Conservation (phyloP, 2,888 invertebrate genomes). For the Sminthurinus aureus region DNA sequence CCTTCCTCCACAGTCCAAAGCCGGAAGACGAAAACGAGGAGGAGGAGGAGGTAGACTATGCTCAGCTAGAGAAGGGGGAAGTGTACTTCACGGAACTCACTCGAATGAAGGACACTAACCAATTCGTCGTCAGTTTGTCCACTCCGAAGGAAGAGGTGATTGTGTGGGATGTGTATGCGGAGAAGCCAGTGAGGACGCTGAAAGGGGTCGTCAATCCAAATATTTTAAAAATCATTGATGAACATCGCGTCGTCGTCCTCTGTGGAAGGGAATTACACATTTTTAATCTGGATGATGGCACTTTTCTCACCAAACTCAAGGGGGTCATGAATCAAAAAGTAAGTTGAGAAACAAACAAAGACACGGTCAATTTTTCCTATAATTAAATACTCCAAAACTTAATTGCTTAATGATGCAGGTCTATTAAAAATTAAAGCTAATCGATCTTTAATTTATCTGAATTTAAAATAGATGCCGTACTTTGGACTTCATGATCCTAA, state of each 20-base stretch:
- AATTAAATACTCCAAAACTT: no score
- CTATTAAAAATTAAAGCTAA: no score
- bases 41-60: slow-evolving; percentile 29
- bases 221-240: slow-evolving; percentile 78
- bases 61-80: slow-evolving; percentile 47
- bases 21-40: slow-evolving; percentile 15
- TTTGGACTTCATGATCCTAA: slow-evolving; percentile 82
- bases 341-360: no score
- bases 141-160: slow-evolving; percentile 79
- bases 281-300: slow-evolving; percentile 79
- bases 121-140: slow-evolving; percentile 78
- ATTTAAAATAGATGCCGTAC: slow-evolving; percentile 75
- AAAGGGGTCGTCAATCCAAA: slow-evolving; percentile 80
- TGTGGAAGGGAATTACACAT: slow-evolving; percentile 82
- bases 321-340: slow-evolving; percentile 63
- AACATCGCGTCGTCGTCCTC: slow-evolving; percentile 75
- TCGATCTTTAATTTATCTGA: no score
- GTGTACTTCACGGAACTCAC: slow-evolving; percentile 70
- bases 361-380: no score
- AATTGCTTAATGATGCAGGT: no score
- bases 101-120: slow-evolving; percentile 72
- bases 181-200: slow-evolving; percentile 71
- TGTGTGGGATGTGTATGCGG: slow-evolving; percentile 80
- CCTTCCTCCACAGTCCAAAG: slow-evolving; percentile 48
- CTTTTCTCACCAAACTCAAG: slow-evolving; percentile 75